A percentile compares a stretch with the other conserved stretches of the same genome.
Conservation (phyloP, 2,888 invertebrate species). For the Notodonta dromedarius region DNA sequence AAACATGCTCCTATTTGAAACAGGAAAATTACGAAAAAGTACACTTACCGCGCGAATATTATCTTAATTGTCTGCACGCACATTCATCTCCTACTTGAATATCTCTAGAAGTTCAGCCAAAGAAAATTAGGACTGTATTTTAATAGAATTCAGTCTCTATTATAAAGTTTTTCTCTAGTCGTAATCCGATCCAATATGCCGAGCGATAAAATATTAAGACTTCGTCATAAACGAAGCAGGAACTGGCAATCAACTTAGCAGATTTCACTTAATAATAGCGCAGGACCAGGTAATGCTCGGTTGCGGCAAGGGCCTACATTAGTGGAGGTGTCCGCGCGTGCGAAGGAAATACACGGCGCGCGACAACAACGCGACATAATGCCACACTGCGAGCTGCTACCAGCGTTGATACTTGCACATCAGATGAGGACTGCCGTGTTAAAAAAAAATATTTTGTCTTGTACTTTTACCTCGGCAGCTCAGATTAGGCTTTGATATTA, state of each 20-base stretch:
- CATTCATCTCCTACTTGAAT: too few relatives aligned
- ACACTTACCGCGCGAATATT: not conserved
- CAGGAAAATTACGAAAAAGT: not conserved
- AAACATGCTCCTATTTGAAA: not conserved
- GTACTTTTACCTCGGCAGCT: not conserved
- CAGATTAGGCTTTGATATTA: too few relatives aligned
- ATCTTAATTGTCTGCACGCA: not conserved
- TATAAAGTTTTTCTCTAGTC: too few relatives aligned
- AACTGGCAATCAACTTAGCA: not conserved
- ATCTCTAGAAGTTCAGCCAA: too few relatives aligned
- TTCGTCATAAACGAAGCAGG: not conserved
- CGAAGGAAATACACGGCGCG: not conserved
- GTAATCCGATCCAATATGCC: too few relatives aligned
- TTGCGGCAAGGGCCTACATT: not conserved
- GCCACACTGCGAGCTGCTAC: not conserved
- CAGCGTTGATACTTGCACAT: not conserved
- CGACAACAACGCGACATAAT: not conserved
- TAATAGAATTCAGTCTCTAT: too few relatives aligned
- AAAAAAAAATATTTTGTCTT: too few relatives aligned
- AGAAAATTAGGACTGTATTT: too few relatives aligned
- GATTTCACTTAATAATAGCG: not conserved
- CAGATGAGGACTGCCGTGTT: too few relatives aligned
- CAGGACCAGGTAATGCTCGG: not conserved
- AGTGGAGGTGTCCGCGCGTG: conserved; percentile 4
- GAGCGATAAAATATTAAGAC: not conserved